Evolutionary conservation across 1,140 invertebrate species (phyloP).

Genomic region (Pseudomyrmex dendroicus): DNA sequence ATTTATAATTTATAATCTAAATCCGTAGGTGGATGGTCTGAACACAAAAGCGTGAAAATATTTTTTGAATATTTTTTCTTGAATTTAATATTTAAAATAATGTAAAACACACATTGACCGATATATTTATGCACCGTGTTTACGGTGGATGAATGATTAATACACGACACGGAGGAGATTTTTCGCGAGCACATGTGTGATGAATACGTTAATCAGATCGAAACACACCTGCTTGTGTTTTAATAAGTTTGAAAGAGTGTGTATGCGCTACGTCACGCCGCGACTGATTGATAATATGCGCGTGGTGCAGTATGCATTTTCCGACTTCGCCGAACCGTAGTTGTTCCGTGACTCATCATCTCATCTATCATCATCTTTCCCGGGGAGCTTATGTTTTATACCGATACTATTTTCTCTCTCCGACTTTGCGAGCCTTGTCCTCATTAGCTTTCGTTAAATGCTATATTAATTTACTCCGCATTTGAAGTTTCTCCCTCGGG

Average conservation of each 20-base stretch:
- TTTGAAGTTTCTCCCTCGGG: background rate
- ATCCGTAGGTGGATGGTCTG: background rate
- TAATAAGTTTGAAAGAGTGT: slow-evolving; percentile 53
- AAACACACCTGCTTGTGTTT: slow-evolving; percentile 39
- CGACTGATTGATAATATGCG: slow-evolving; percentile 50
- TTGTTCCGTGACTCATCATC: slow-evolving; percentile 40
- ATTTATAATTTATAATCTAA: slow-evolving; percentile 15
- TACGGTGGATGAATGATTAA: background rate
- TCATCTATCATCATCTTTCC: slow-evolving; percentile 54
- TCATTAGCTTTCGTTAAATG: slow-evolving; percentile 10
- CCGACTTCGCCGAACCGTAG: slow-evolving; percentile 31
- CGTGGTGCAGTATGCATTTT: slow-evolving; percentile 28
- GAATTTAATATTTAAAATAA: background rate
- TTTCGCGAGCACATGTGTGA: background rate
- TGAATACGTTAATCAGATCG: slow-evolving; percentile 43
- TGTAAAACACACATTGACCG: background rate
- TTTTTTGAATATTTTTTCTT: background rate
- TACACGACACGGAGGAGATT: background rate
- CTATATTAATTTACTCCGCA: background rate
- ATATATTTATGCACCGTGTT: background rate
- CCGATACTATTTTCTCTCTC: slow-evolving; percentile 13
- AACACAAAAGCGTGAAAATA: background rate
- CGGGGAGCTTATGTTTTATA: slow-evolving; percentile 37
- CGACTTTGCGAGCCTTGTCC: background rate
- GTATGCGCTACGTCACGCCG: slow-evolving; percentile 17